These are phyloP conservation scores for Cydia amplana DNA, from an alignment of 1,140 invertebrate genomes.

Conservation along the genomic window DNA sequence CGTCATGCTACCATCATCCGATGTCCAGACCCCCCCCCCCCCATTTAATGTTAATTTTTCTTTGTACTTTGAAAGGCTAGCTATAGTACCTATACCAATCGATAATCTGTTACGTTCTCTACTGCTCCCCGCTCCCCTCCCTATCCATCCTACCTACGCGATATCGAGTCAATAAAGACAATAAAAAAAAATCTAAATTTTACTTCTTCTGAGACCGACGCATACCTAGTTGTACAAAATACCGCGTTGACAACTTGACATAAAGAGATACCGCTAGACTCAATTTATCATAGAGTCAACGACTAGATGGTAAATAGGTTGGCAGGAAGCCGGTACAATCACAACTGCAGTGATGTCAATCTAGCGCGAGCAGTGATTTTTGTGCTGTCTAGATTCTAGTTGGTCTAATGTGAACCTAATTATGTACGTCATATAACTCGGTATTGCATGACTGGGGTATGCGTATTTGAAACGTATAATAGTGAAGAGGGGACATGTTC, in stretches of 20 bases:
- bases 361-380: slow-evolving; percentile 6
- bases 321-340: slow-evolving; percentile 10
- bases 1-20: too few relatives aligned
- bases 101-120: too few relatives aligned
- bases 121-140: too few relatives aligned
- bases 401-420: slow-evolving; percentile 1
- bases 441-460: not conserved
- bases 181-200: too few relatives aligned
- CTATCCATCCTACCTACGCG: too few relatives aligned
- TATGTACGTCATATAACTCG: not conserved
- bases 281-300: not conserved
- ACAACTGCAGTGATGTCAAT: slow-evolving; percentile 13
- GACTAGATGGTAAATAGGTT: not conserved
- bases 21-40: too few relatives aligned
- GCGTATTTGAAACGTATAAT: not conserved
- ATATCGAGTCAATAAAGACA: too few relatives aligned
- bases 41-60: too few relatives aligned
- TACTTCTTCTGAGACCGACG: too few relatives aligned
- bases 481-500: not conserved
- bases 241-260: not conserved
- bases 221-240: not conserved
- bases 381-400: not conserved
- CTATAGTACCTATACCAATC: too few relatives aligned
- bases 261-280: not conserved
- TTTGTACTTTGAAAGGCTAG: too few relatives aligned